phyloP scores from a whole-genome alignment of 2,888 invertebrate species.

The Lycaena phlaeas region DNA sequence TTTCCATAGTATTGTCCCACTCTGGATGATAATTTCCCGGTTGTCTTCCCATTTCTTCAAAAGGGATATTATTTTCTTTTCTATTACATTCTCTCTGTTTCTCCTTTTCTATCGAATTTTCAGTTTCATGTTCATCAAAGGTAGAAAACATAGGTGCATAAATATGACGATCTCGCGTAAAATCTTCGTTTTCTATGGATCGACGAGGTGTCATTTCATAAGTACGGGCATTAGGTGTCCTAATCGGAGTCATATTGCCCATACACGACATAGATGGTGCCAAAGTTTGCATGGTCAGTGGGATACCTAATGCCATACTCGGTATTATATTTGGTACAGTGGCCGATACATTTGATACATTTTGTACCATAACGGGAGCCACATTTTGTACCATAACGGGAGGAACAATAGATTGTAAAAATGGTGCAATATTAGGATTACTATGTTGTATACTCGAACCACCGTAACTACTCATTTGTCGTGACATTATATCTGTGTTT shows the following conservation, averaged over 20 bases:
- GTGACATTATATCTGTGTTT: constrained; percentile 28
- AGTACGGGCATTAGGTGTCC: constrained; percentile 22
- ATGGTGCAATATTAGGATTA: background rate
- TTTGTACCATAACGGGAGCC: background rate
- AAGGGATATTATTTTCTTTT: background rate
- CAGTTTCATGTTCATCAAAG: constrained; percentile 30
- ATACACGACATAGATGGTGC: background rate
- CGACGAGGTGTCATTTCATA: constrained; percentile 29
- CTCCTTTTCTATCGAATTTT: constrained; percentile 18
- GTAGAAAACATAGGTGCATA: constrained; percentile 41
- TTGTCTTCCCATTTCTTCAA: background rate
- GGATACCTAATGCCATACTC: background rate
- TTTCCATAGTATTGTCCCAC: too few species aligned
- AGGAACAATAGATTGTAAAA: background rate
- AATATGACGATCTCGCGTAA: constrained; percentile 36
- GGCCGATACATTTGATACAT: background rate
- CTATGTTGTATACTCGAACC: background rate
- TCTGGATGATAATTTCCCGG: too few species aligned
- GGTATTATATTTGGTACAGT: background rate
- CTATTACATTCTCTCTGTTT: constrained; percentile 12
- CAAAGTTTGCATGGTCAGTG: background rate
- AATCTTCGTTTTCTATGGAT: constrained; percentile 36
- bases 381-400: background rate
- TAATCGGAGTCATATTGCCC: constrained; percentile 12
- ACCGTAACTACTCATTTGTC: constrained; percentile 16